Evolutionary conservation across 2,113 vertebrate genomes (phyloP).

Genomic region (Lonchura striata): DNA sequence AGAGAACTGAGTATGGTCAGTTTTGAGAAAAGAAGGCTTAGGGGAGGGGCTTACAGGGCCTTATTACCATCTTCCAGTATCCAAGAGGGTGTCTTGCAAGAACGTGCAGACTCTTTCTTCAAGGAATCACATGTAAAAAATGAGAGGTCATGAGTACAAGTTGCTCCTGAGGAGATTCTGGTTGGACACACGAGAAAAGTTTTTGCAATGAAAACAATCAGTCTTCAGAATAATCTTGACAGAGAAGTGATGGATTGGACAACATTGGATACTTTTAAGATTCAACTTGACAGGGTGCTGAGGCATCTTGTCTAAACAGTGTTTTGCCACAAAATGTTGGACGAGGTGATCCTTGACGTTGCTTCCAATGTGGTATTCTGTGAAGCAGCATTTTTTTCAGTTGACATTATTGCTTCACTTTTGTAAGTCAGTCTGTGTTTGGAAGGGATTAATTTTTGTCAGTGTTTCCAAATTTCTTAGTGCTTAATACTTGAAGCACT

Average conservation of each 20-base stretch:
- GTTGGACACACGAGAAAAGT: rapidly evolving
- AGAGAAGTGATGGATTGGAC: neutral
- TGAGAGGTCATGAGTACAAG: neutral
- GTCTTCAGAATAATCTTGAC: neutral
- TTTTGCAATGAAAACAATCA: neutral
- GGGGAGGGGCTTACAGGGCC: neutral
- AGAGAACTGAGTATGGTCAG: neutral
- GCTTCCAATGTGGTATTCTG: neutral
- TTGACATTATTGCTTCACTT: neutral
- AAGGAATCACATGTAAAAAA: neutral
- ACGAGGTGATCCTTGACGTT: neutral
- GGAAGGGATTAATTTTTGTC: neutral
- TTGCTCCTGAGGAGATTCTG: neutral
- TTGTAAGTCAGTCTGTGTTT: neutral
- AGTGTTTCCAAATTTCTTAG: neutral
- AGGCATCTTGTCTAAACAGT: neutral
- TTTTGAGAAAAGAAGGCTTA: neutral
- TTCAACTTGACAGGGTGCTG: neutral
- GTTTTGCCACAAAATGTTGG: neutral
- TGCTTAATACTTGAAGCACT: neutral
- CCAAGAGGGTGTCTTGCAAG: neutral
- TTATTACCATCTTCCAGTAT: neutral
- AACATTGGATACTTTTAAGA: neutral
- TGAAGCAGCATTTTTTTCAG: neutral
- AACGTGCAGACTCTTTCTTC: rapidly evolving